Evolutionary conservation across 2,797 vertebrate genomes (phyloP), one percentile per base, ranked within the genome.

Genomic region (Clarias pachynema): DNA sequence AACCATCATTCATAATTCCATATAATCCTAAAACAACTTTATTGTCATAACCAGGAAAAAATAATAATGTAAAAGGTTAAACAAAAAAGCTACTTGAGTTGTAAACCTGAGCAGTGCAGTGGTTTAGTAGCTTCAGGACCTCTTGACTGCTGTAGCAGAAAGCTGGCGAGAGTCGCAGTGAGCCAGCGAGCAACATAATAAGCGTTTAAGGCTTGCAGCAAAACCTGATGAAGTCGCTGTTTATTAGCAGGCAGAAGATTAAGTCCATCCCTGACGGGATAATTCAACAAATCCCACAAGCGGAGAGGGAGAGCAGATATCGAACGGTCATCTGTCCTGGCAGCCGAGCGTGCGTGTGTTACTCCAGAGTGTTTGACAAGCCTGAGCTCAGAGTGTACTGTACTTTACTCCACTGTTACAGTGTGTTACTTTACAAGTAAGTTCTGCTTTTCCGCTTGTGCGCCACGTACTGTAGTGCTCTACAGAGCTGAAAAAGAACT

Each of bases 151-250:
- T 78, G 22, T 9, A 8, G 31, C 31, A 16, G 77, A 79, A 44
- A 79, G 77, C 57, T 24, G 31, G 14, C 34, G 59, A 78, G 29
- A 78, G 57, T 34, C 12, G 22, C 57, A 24, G 20, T 8, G 29
- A 57, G 53, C 74, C 53, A 2, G 8, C 0, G 56, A 79, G 34
- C 29, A 6, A 40, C 77, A 5, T 14, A 62, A 79, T 79, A 79
- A 62, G 59, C 57, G 37, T 60, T 60, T 79, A 60, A 79, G 57
- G 57, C 20, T 62, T 60, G 31, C 20, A 16, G 57, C 57, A 40
- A 40, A 59, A 79, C 77, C 77, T 79, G 77, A 79, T 79, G 31
- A 79, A 62, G 31, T 62, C 62, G 59, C 57, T 62, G 77, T 79
- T 79, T 79, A 62, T 79, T 79, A 79, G 57, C 75, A 62, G 22